Conservation (phyloP, 2,888 invertebrate species). For the Drosophila peninsularis region DNA sequence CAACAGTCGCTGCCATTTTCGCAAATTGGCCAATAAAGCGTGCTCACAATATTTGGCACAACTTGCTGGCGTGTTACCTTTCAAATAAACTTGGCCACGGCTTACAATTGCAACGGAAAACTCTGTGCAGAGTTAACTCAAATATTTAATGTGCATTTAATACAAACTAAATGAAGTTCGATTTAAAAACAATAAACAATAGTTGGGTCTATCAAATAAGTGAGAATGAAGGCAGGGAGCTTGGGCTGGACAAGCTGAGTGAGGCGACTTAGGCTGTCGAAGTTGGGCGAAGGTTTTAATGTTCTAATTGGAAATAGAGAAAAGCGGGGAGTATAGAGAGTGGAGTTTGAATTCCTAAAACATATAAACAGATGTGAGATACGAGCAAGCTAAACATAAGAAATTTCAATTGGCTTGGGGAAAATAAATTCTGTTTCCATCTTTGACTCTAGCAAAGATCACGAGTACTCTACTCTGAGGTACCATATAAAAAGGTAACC, state of each 20-base stretch:
- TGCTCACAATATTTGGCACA: slow-evolving; percentile 65
- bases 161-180: not conserved
- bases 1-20: slow-evolving; percentile 33
- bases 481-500: too few relatives aligned
- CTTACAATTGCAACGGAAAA: not conserved
- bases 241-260: not conserved
- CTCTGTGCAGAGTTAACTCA: slow-evolving; percentile 18
- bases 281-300: not conserved
- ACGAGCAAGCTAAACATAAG: not conserved
- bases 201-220: not conserved
- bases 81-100: slow-evolving; percentile 44
- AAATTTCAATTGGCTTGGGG: not conserved
- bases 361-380: not conserved
- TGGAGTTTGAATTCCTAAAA: too few relatives aligned
- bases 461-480: too few relatives aligned
- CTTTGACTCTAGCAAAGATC: not conserved
- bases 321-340: not conserved
- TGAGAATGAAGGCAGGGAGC: not conserved
- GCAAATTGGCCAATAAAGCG: slow-evolving; percentile 73
- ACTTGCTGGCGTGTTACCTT: slow-evolving; percentile 63
- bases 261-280: not conserved
- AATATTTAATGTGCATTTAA: slow-evolving; percentile 13
- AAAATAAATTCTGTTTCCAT: not conserved
- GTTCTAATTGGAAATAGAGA: not conserved
- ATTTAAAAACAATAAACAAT: not conserved